Evolutionary conservation across 1,140 invertebrate genomes (phyloP), one percentile per base, ranked within the genome.

Genomic region (Leptinotarsa texana): DNA sequence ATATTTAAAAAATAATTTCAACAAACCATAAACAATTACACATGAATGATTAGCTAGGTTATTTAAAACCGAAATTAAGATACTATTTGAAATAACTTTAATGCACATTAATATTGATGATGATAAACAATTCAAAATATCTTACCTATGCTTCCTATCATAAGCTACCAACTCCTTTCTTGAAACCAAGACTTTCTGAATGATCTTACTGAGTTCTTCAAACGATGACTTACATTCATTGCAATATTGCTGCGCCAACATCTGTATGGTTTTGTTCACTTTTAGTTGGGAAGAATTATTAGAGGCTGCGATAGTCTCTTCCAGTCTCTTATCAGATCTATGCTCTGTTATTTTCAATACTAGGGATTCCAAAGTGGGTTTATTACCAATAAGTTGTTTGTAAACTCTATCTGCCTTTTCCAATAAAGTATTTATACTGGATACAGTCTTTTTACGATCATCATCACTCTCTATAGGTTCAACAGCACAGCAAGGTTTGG

Each of bases 391-490:
- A 1, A 98, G 86, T 82, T 96, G 94, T 70, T 96, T 93, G 84
- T 99, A 98, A 18, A 97, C 94, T 47, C 95, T 87, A 86, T 99
- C 97, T 1, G 97, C 97, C 81, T 97, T 97, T 81, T 99, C 97
- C 13, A 99, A 84, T 63, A 98, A 86, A 1, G 91, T 90, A 81
- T 98, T 97, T 75, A 99, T 98, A 13, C 92, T 93, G 3, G 92
- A 90, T 5, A 98, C 94, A 13, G 96, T 97, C 87, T 98, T 98
- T 82, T 96, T 96, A 1, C 97, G 89, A 86, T 99, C 97, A 80
- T 99, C 97, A 82, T 99, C 97, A 83, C 93, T 98, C 69, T 99
- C 97, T 62, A 99, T 98, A 0, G 96, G 95, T 88, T 99, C 97
- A 1, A 98, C 96, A 22, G 96, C 96, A 87, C 96, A 98, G 82